Evolutionary conservation across 2,888 invertebrate species (phyloP).

Genomic region (Ellobium chinense): DNA sequence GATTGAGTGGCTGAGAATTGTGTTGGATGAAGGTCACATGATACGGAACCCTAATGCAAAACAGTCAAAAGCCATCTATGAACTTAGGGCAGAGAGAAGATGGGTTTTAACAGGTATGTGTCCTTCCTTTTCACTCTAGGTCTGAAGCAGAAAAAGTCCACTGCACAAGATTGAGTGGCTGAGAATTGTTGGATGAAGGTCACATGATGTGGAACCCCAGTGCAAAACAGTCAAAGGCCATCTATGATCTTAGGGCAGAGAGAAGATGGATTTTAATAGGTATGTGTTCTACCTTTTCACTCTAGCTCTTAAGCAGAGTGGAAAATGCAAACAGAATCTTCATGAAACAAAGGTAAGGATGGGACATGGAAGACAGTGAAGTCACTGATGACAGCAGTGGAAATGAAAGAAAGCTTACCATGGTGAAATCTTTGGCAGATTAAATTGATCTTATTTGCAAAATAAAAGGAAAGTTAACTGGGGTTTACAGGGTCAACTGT

Average conservation of each 20-base stretch:
- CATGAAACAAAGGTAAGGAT: too few species aligned
- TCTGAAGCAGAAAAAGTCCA: constrained; percentile 22
- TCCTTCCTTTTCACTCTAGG: neutral
- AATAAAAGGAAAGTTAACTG: too few species aligned
- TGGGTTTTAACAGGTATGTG: neutral
- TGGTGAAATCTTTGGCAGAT: too few species aligned
- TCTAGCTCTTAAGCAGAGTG: too few species aligned
- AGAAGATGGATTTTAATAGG: constrained; percentile 67
- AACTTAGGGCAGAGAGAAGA: constrained; percentile 59
- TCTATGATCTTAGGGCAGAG: constrained; percentile 59
- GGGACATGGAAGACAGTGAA: too few species aligned
- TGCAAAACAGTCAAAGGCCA: constrained; percentile 95
- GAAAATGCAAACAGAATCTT: too few species aligned
- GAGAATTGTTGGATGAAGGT: constrained; percentile 99
- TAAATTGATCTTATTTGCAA: too few species aligned
- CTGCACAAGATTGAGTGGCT: constrained; percentile 90
- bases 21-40: constrained; percentile 99
- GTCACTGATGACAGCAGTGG: too few species aligned
- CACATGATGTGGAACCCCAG: constrained; percentile 99
- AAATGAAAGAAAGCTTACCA: too few species aligned
- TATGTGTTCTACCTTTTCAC: constrained; percentile 32
- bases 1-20: constrained; percentile 98
- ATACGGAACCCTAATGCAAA: constrained; percentile 99
- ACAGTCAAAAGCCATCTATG: constrained; percentile 87
- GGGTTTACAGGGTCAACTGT: too few species aligned